These are phyloP conservation scores for Ranitomeya variabilis DNA, from an alignment of 2,113 vertebrate species.

Conservation along the genomic window DNA sequence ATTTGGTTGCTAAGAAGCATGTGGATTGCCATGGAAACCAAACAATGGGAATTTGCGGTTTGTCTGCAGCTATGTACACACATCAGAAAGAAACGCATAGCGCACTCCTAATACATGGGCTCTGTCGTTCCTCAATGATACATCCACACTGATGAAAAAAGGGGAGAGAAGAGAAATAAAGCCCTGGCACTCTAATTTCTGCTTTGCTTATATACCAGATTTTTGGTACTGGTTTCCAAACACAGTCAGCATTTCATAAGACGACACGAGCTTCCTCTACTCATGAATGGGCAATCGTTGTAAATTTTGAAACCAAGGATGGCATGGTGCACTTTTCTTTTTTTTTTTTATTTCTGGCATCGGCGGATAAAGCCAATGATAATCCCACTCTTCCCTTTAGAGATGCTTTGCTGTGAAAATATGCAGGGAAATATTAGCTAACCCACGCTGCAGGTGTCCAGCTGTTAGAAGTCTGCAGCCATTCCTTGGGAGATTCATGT, in stretches of 20 bases:
- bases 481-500: conserved; percentile 53
- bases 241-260: neutral
- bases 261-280: conserved; percentile 35
- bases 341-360: conserved; percentile 47
- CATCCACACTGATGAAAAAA: too few relatives aligned
- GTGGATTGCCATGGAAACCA: conserved; percentile 9
- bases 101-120: neutral
- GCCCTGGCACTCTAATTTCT: neutral
- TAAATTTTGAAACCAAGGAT: conserved; percentile 25
- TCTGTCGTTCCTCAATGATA: neutral
- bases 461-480: conserved; percentile 35
- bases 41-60: neutral
- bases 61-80: neutral
- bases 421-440: conserved; percentile 8
- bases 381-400: conserved; percentile 68
- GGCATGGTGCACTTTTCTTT: conserved; percentile 57
- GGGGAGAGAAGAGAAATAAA: too few relatives aligned
- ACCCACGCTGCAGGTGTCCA: conserved; percentile 59
- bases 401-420: conserved; percentile 61
- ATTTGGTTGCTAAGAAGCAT: conserved; percentile 5
- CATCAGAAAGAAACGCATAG: neutral
- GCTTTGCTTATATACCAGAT: neutral
- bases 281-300: conserved; percentile 62
- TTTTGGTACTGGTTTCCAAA: neutral
- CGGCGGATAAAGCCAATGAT: conserved; percentile 62